Evolutionary conservation across 2,797 vertebrate species (phyloP), one percentile per base, ranked within the genome.

Genomic region (Pipistrellus nathusii): DNA sequence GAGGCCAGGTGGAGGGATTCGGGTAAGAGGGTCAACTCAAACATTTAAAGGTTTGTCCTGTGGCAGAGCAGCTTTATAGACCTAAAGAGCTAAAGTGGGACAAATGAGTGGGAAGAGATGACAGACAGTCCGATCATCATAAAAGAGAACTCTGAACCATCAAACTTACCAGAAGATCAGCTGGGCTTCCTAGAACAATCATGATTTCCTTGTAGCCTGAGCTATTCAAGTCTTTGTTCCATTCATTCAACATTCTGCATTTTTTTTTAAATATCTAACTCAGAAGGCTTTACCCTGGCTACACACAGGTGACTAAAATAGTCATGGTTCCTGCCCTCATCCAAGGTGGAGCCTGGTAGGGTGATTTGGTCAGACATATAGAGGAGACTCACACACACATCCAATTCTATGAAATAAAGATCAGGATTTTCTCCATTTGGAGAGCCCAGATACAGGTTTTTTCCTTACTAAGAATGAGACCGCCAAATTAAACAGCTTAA

Each of bases 321-420:
- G 35, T 32, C 46, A 15, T 30, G 23, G 23, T 53, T 84, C 59
- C 30, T 76, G 23, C 59, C 81, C 5, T 69, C 23, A 53, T 18
- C 30, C 48, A 59, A 18, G 2, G 20, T 46, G 68, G 72, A 75
- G 59, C 88, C 68, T 83, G 20, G 53, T 51, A 41, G 15, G 4
- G 8, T 77, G 23, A 82, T 72, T 21, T 32, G 64, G 25, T 89
- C 41, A 85, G 46, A 73, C 48, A 15, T 75, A 57, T 27, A 85
- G 20, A 53, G 23, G 64, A 20, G 12, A 93, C 38, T 27, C 55
- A 55, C 78, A 69, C 32, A 46, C 32, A 76, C 48, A 46, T 82
- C 46, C 38, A 2, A 78, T 78, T 73, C 71, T 48, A 57, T 69
- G 44, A 89, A 95, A 82, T 62, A 69, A 91, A 95, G 91, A 18